phyloP scores from a whole-genome alignment of 2,888 invertebrate species.

The Scaeva pyrastri region DNA sequence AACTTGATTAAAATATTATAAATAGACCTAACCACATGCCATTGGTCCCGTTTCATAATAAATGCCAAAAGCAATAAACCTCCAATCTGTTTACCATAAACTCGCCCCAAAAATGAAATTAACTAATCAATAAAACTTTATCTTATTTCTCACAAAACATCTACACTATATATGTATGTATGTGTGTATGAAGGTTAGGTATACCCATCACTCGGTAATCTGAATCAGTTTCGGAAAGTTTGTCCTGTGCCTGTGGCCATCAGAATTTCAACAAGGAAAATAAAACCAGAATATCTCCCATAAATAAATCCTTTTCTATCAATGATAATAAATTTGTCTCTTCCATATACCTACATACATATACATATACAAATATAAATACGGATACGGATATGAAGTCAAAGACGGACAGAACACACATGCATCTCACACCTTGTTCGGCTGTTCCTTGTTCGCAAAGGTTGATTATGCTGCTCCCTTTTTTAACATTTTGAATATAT shows the following conservation, averaged over 20 bases:
- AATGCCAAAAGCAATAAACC: slow-evolving; percentile 18
- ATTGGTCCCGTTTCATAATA: not conserved
- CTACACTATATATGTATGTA: too few relatives aligned
- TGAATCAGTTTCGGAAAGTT: slow-evolving; percentile 15
- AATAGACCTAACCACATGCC: not conserved
- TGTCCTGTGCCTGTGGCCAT: not conserved
- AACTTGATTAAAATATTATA: not conserved
- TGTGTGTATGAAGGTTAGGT: too few relatives aligned
- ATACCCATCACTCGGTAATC: not conserved
- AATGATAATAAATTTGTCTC: slow-evolving; percentile 54
- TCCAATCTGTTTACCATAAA: slow-evolving; percentile 40
- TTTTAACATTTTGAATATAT: slow-evolving; percentile 20
- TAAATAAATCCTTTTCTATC: slow-evolving; percentile 71
- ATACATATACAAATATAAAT: not conserved
- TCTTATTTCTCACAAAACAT: not conserved
- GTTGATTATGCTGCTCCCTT: slow-evolving; percentile 53
- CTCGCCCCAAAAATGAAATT: slow-evolving; percentile 25
- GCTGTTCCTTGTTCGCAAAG: not conserved
- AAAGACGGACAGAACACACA: not conserved
- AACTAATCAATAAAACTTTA: slow-evolving; percentile 56
- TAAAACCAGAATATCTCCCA: slow-evolving; percentile 37
- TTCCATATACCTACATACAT: not conserved
- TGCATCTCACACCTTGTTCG: slow-evolving; percentile 63
- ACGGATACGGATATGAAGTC: not conserved
- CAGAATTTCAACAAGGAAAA: not conserved